phyloP scores from a whole-genome alignment of 2,797 vertebrate genomes.

The Euthynnus affinis region DNA sequence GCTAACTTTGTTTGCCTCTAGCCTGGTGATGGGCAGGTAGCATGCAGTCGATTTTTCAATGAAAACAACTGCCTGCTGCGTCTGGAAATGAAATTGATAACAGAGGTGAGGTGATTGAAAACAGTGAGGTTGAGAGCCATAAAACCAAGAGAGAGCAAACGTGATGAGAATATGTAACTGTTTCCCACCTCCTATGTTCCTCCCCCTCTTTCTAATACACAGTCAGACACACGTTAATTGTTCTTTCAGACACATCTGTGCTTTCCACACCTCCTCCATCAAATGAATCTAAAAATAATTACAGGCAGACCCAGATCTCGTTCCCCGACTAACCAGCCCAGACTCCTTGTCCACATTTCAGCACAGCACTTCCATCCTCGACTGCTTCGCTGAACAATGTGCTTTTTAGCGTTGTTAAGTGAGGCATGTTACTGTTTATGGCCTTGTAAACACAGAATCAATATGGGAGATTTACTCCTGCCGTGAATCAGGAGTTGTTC shows the following conservation, averaged over 20 bases:
- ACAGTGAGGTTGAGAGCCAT: background rate
- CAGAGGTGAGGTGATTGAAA: background rate
- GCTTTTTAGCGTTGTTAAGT: conserved; percentile 36
- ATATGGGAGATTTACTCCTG: conserved; percentile 53
- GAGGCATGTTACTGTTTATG: conserved; percentile 43
- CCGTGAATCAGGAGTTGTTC: conserved; percentile 27
- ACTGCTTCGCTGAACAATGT: conserved; percentile 22
- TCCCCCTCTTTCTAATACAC: conserved; percentile 9
- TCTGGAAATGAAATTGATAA: background rate
- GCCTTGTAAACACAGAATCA: conserved; percentile 60
- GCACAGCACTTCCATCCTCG: background rate
- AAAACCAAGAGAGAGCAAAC: background rate
- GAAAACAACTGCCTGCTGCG: background rate
- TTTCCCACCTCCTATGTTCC: background rate
- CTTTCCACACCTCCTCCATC: conserved; percentile 56
- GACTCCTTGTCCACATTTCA: background rate
- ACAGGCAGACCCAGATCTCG: conserved; percentile 28
- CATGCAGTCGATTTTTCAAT: background rate
- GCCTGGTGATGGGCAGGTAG: background rate
- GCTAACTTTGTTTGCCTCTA: background rate
- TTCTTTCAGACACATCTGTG: conserved; percentile 64
- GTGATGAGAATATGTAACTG: conserved; percentile 16
- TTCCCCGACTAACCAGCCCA: background rate
- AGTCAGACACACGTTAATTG: conserved; percentile 48
- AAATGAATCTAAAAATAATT: conserved; percentile 62